Evolutionary conservation across 2,797 vertebrate species (phyloP).

Genomic region (Anolis apletophallus): DNA sequence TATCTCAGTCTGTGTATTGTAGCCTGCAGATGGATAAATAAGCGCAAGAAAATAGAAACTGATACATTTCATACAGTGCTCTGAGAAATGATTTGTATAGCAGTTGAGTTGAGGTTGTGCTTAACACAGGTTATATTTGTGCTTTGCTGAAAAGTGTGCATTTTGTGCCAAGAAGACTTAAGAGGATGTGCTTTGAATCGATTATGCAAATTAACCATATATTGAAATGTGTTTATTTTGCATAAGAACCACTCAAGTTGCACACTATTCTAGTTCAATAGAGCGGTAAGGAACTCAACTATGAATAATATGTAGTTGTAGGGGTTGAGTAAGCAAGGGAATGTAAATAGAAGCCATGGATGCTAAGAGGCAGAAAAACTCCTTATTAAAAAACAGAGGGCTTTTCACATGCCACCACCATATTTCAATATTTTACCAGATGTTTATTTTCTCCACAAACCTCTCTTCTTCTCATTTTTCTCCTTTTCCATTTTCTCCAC

Average conservation of each 20-base stretch:
- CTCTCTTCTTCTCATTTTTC: not conserved
- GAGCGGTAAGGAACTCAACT: not conserved
- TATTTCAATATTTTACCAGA: not conserved
- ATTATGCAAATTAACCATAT: not conserved
- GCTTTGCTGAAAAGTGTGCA: not conserved
- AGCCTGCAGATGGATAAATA: not conserved
- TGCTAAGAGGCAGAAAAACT: not conserved
- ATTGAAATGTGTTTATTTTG: constrained; percentile 15
- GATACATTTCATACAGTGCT: not conserved
- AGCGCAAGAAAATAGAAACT: not conserved
- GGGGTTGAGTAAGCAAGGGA: not conserved
- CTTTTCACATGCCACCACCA: not conserved
- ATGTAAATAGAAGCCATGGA: not conserved
- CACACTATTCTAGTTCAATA: not conserved
- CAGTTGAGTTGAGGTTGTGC: not conserved
- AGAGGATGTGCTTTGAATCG: not conserved
- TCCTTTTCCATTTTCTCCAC: not conserved
- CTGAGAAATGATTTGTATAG: not conserved
- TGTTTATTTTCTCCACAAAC: not conserved
- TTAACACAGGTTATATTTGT: not conserved
- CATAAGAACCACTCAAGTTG: not conserved
- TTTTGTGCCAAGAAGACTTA: constrained; percentile 6
- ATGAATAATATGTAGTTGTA: not conserved
- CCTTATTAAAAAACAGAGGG: not conserved
- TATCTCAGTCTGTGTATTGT: not conserved